Conservation (phyloP, 2,888 invertebrate genomes). For the Bimastos eiseni region DNA sequence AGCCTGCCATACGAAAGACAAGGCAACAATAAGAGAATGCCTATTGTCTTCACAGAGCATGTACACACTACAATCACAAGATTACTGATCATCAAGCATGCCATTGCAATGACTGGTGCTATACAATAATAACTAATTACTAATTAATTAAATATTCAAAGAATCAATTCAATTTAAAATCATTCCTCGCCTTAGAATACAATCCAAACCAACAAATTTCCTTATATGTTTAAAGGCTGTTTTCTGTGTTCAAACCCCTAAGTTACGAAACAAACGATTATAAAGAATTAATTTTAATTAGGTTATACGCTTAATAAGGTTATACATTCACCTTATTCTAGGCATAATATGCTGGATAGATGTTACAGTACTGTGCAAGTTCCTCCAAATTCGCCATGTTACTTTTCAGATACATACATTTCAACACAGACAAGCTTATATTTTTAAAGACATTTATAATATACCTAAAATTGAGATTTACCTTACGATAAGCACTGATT, state of each 20-base stretch:
- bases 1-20: constrained; percentile 59
- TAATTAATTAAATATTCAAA: neutral
- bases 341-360: neutral
- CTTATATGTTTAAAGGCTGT: neutral
- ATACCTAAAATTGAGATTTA: neutral
- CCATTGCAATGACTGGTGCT: too few species aligned
- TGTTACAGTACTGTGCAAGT: too few species aligned
- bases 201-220: neutral
- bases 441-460: neutral
- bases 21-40: neutral
- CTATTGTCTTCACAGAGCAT: too few species aligned
- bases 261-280: neutral
- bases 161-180: neutral
- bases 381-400: neutral
- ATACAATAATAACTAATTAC: neutral
- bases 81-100: too few species aligned
- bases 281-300: neutral
- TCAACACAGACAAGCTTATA: neutral
- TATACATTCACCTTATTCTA: neutral
- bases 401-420: neutral
- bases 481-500: constrained; percentile 18
- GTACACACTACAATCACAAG: too few species aligned
- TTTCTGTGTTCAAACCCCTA: neutral
- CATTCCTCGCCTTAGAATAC: neutral
- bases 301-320: too few species aligned